Percentiles rank a stretch among this genome's conserved stretches.
Evolutionary conservation across 2,888 invertebrate genomes (phyloP).

Genomic region (Brachynemurus nebulosus): DNA sequence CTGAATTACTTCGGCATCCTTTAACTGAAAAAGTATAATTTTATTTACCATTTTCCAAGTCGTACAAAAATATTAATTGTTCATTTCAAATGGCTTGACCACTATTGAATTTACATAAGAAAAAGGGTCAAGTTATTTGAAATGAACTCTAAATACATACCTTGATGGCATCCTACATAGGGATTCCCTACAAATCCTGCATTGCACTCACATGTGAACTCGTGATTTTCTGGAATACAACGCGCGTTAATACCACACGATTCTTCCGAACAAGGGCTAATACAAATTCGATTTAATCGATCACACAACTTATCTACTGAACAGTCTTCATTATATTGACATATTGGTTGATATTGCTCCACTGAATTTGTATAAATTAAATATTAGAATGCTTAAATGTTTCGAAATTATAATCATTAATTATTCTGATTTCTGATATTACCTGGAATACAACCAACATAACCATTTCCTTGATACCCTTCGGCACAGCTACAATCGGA

Average conservation of each 20-base stretch:
- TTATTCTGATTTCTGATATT: too few species aligned
- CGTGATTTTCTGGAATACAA: constrained; percentile 62
- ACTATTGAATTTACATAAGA: too few species aligned
- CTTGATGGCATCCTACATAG: constrained; percentile 59
- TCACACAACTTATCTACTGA: constrained; percentile 77
- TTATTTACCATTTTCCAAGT: too few species aligned
- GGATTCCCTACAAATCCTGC: constrained; percentile 65
- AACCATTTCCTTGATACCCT: constrained; percentile 78
- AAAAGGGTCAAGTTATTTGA: too few species aligned
- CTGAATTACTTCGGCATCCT: constrained; percentile 56
- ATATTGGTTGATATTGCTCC: constrained; percentile 42
- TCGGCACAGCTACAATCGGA: constrained; percentile 76
- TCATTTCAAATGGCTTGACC: too few species aligned
- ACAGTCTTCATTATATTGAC: constrained; percentile 85
- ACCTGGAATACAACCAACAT: constrained; percentile 69
- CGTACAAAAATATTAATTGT: too few species aligned
- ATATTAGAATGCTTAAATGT: background rate
- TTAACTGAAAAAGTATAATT: constrained; percentile 33
- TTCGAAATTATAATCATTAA: background rate
- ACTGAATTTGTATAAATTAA: constrained; percentile 26
- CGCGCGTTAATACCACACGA: constrained; percentile 73
- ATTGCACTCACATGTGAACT: constrained; percentile 59
- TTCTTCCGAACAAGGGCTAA: constrained; percentile 65
- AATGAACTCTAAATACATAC: too few species aligned
- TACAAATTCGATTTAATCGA: constrained; percentile 67